Percentiles rank a stretch among this genome's conserved stretches.
phyloP scores from a whole-genome alignment of 2,888 invertebrate species.

The Barypeithes pellucidus region DNA sequence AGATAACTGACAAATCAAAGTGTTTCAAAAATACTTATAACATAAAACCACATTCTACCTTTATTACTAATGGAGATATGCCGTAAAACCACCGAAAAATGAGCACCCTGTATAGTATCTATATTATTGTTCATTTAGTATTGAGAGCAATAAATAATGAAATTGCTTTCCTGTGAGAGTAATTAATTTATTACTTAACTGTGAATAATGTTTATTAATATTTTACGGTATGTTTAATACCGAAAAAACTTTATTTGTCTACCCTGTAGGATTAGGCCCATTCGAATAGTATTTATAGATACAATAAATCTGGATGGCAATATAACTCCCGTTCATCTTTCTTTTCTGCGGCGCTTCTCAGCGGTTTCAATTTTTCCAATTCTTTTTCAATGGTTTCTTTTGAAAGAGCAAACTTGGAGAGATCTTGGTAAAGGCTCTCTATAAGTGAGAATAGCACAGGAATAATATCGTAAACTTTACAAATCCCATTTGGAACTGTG shows the following conservation, averaged over 20 bases:
- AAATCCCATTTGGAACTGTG: slow-evolving; percentile 72
- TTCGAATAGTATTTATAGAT: slow-evolving; percentile 52
- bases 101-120: too few relatives aligned
- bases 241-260: background rate
- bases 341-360: slow-evolving; percentile 57
- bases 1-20: too few relatives aligned
- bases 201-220: too few relatives aligned
- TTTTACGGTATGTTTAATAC: too few relatives aligned
- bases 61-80: too few relatives aligned
- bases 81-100: too few relatives aligned
- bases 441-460: slow-evolving; percentile 67
- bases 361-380: slow-evolving; percentile 68
- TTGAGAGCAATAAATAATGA: too few relatives aligned
- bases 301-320: slow-evolving; percentile 62
- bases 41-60: too few relatives aligned
- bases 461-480: slow-evolving; percentile 73
- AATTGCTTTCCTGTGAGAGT: too few relatives aligned
- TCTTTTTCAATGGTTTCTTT: slow-evolving; percentile 66
- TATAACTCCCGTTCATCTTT: slow-evolving; percentile 63
- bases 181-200: too few relatives aligned
- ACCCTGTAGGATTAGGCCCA: slow-evolving; percentile 14
- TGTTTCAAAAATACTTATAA: too few relatives aligned
- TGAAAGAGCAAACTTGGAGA: slow-evolving; percentile 67
- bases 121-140: too few relatives aligned
- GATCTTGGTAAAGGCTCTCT: slow-evolving; percentile 62